Evolutionary conservation across 1,140 invertebrate species (phyloP).

Genomic region (Pseudomyrmex sp.): DNA sequence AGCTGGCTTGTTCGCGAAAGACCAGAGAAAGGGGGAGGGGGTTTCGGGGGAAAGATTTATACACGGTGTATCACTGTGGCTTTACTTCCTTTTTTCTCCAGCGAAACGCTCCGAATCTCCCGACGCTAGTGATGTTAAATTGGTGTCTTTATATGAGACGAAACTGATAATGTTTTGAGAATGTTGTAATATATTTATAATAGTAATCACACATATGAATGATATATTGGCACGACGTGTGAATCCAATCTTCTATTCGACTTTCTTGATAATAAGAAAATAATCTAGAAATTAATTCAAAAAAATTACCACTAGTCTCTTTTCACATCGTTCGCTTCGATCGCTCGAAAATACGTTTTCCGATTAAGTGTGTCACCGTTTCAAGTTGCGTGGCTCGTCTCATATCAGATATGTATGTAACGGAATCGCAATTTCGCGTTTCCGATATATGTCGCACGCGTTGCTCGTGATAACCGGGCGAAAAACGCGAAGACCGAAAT

Average conservation of each 20-base stretch:
- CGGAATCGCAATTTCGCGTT: conserved; percentile 29
- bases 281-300: too few relatives aligned
- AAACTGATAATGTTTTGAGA: background rate
- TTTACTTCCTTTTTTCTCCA: background rate
- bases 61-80: conserved; percentile 4
- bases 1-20: conserved; percentile 28
- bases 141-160: background rate
- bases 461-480: conserved; percentile 52
- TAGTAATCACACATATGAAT: too few relatives aligned
- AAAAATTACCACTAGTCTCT: background rate
- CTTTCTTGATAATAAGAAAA: too few relatives aligned
- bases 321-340: background rate
- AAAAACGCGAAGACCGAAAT: conserved; percentile 46
- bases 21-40: conserved; percentile 1
- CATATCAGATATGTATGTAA: conserved; percentile 7
- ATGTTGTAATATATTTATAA: too few relatives aligned
- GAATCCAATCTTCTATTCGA: too few relatives aligned
- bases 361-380: conserved; percentile 23
- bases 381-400: background rate
- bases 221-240: too few relatives aligned
- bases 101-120: background rate
- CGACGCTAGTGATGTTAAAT: conserved; percentile 13
- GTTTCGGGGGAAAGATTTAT: conserved; percentile 37
- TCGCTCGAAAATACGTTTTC: background rate
- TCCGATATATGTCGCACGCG: conserved; percentile 30